Evolutionary conservation across 1,140 invertebrate genomes (phyloP), one percentile per base, ranked within the genome.

Genomic region (Rhopalosiphum padi): DNA sequence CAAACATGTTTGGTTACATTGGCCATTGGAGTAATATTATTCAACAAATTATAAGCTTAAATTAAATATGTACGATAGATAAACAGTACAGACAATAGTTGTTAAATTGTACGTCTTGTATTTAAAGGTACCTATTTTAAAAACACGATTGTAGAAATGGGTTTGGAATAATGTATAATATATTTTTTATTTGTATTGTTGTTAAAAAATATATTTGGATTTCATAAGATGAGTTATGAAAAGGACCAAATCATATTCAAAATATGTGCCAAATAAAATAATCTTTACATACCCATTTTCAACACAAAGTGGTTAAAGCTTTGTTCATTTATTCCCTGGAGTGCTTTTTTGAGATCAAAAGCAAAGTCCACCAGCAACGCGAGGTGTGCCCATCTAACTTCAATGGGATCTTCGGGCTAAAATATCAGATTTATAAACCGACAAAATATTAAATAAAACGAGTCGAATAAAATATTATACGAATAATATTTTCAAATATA

Each of bases 271-370:
- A 60, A 60, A 60, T 60, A 68, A 68, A 68, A 18, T n/a, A n/a
- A n/a, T 11, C 1, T 0, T 4, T 0, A 94, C 94, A 95, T 95
- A 96, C 96, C 98, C 97, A 99, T 97, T 95, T 98, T 98, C 11
- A 99, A 96, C 35, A 99, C 98, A 95, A 99, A 99, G 95, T 99
- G 98, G 96, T 99, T 99, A 95, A 99, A 99, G 93, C 98, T 98
- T 95, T 99, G 98, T 95, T 99, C 98, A 95, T 99, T 99, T 94
- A 99, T 98, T 93, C 97, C 97, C 83, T 98, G 97, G 86, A 99
- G 95, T 22, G 98, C 98, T 95, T 98, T 97, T 95, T 98, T 98
- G 93, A 99, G 95, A 95, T 99, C 98, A 94, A 99, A 95, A 0
- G 98, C 98, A 95, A 99, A 99, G 95, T 98, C 98, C 4, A 99